These are phyloP conservation scores for Oncorhynchus clarkii DNA, from an alignment of 2,113 vertebrate species.

Conservation along the genomic window DNA sequence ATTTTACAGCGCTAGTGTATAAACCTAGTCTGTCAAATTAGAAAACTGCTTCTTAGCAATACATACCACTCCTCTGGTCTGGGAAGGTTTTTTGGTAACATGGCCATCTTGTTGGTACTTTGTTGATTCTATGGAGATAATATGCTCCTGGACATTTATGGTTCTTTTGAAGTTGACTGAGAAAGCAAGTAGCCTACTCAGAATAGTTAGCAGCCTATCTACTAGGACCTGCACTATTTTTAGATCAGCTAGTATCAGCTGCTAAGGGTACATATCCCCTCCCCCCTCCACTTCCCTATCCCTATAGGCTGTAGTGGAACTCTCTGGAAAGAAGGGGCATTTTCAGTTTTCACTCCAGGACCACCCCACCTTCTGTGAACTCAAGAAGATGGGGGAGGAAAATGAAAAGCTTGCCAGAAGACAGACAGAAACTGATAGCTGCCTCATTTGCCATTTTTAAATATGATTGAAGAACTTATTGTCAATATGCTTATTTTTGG, in stretches of 20 bases:
- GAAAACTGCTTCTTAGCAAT: not conserved
- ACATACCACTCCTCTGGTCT: constrained; percentile 48
- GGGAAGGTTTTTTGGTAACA: constrained; percentile 37
- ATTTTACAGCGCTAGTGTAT: not conserved
- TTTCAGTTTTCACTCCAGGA: constrained; percentile 16
- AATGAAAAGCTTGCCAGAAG: not conserved
- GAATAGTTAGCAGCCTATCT: not conserved
- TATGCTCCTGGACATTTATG: not conserved
- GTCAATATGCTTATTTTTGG: too few species aligned
- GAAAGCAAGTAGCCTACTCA: not conserved
- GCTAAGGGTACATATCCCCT: constrained; percentile 27
- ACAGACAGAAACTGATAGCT: too few species aligned
- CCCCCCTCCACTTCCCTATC: constrained; percentile 14
- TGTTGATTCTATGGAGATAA: not conserved
- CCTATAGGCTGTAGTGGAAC: constrained; percentile 36
- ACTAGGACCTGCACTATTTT: constrained; percentile 44
- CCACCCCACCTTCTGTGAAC: not conserved
- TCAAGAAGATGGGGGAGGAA: not conserved
- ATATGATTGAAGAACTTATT: too few species aligned
- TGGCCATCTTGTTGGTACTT: constrained; percentile 23
- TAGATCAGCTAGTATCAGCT: constrained; percentile 55
- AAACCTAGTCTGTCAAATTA: not conserved
- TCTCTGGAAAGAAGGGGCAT: constrained; percentile 32
- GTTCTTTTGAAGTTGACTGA: not conserved
- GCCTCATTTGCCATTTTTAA: too few species aligned